Conservation (phyloP, 2,797 vertebrate species). For the Tamandua tetradactyla region DNA sequence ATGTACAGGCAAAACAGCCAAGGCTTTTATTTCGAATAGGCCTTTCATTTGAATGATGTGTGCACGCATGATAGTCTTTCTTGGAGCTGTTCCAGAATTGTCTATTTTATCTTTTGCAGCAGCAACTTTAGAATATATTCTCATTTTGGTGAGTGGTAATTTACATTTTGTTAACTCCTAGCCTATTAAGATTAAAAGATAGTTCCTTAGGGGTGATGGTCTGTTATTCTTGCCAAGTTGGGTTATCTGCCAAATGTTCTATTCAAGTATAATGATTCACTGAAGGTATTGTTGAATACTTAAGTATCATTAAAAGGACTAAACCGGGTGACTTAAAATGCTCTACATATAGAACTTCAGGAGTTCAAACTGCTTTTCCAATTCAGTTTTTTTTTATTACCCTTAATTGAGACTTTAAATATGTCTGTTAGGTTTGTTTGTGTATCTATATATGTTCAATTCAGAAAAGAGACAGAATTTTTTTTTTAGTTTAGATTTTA, state of each 20-base stretch:
- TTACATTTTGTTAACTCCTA: constrained; percentile 61
- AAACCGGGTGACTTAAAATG: constrained; percentile 68
- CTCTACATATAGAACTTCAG: neutral
- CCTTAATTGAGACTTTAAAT: constrained; percentile 30
- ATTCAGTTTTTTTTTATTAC: constrained; percentile 40
- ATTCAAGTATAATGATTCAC: constrained; percentile 30
- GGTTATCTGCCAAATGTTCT: constrained; percentile 23
- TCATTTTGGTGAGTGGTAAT: neutral
- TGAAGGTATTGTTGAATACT: constrained; percentile 30
- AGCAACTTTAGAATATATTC: neutral
- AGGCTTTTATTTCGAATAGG: neutral
- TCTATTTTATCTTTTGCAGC: neutral
- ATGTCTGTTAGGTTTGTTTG: neutral
- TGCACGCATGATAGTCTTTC: neutral
- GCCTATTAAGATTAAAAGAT: constrained; percentile 29
- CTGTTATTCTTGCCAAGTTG: constrained; percentile 56
- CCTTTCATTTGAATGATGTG: neutral
- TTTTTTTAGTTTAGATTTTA: constrained; percentile 33
- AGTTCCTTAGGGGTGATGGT: neutral
- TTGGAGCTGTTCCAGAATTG: neutral
- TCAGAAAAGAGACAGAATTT: neutral
- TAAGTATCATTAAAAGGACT: constrained; percentile 59
- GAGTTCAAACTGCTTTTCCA: neutral
- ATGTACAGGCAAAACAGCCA: constrained; percentile 27
- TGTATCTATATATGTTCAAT: neutral